Evolutionary conservation across 2,888 invertebrate genomes (phyloP), one percentile per base, ranked within the genome.

Genomic region (Cremastinae sp.): DNA sequence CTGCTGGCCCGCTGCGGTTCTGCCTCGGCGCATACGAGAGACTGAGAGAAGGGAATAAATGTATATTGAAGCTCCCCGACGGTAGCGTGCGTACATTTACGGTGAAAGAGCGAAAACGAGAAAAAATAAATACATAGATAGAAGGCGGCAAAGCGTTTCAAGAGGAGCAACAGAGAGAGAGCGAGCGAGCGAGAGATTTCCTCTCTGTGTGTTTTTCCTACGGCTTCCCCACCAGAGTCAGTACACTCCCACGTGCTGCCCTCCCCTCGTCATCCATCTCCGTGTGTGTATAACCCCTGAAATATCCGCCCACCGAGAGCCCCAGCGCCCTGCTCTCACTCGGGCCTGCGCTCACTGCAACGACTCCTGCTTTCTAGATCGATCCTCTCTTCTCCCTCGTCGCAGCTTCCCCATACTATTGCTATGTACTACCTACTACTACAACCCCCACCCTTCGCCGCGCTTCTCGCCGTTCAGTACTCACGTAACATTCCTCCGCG

Each of bases 361-460:
- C 89, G 89, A 89, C 88, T 89, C 89, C 88, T 85, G 86, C 87
- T 87, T 88, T 89, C 74, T 86, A 88, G 89, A 89, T 89, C 89
- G 89, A 89, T 89, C 87, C 86, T 86, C 87, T 89, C 87, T 86
- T 86, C 87, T 83, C 86, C 84, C 84, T 77, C 77, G 72, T 28
- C 80, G 71, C 70, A 72, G 81, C 78, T 56, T 34, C 49, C 49
- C 38, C 14, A 41, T 49, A 34, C 54, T 64, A 69, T 36, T 10
- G 9, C n/a, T n/a, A n/a, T n/a, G n/a, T n/a, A n/a, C n/a, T n/a
- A n/a, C n/a, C 14, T 49, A 51, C 66, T n/a, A 43, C 10, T 61
- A 41, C 47, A 8, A 10, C 20, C n/a, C 34, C 36, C 41, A 34
- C 28, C 38, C 14, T 20, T 20, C 1, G 12, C 51, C 14, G 43